These are phyloP conservation scores for Melozone crissalis DNA, from an alignment of 2,113 vertebrate species.

Conservation along the genomic window DNA sequence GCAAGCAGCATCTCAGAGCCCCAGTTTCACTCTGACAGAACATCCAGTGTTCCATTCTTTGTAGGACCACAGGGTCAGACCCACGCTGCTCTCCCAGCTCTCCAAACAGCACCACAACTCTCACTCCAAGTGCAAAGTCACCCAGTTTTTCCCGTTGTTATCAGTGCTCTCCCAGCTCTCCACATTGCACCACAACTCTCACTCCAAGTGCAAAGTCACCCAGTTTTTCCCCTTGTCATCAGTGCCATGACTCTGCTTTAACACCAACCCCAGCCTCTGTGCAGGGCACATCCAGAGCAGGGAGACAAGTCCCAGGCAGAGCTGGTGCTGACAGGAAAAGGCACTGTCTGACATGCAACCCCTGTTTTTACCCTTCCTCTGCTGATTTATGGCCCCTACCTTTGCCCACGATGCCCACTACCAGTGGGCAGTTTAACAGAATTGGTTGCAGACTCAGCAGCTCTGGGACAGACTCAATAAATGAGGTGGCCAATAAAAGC, in stretches of 20 bases:
- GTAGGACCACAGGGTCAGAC: neutral
- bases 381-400: neutral
- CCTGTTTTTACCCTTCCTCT: rapidly evolving
- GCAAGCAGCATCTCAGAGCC: neutral
- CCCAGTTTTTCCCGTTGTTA: neutral
- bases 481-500: neutral
- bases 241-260: neutral
- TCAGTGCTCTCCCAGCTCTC: neutral
- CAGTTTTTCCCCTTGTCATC: neutral
- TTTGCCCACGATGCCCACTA: neutral
- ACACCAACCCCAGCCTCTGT: neutral
- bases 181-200: rapidly evolving
- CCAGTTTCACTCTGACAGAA: neutral
- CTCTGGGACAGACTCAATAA: neutral
- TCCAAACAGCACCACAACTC: rapidly evolving
- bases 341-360: neutral
- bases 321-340: neutral
- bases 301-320: neutral
- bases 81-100: neutral
- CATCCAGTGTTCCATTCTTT: rapidly evolving
- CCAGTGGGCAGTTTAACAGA: neutral
- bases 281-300: neutral
- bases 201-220: neutral
- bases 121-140: neutral
- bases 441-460: neutral